phyloP scores from a whole-genome alignment of 2,113 vertebrate genomes.

The Sorex araneus region DNA sequence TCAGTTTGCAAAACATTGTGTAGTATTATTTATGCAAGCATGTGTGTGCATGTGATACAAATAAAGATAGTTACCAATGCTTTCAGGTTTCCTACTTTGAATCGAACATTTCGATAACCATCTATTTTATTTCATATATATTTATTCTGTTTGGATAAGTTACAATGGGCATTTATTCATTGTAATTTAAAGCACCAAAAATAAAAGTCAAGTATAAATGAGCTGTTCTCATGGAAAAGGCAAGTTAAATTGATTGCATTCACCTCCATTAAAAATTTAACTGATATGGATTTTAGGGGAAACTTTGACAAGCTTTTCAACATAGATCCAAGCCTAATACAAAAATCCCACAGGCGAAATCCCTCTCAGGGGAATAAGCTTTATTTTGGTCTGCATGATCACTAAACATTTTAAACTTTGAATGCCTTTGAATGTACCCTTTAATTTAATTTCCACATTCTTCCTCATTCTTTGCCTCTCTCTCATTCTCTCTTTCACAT shows the following conservation, averaged over 20 bases:
- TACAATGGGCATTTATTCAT: not conserved
- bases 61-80: not conserved
- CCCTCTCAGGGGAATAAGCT: not conserved
- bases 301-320: not conserved
- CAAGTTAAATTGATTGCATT: not conserved
- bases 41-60: not conserved
- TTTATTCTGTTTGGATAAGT: constrained; percentile 4
- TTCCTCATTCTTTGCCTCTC: not conserved
- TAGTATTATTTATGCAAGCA: not conserved
- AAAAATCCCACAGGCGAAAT: not conserved
- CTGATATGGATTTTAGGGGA: not conserved
- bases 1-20: not conserved
- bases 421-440: not conserved
- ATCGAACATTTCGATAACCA: not conserved
- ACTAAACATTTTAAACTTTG: not conserved
- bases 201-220: constrained; percentile 10
- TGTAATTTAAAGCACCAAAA: constrained; percentile 48
- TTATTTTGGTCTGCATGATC: not conserved
- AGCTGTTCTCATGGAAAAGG: not conserved
- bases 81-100: not conserved
- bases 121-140: not conserved
- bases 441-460: not conserved
- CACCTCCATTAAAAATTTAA: constrained; percentile 32
- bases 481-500: not conserved
- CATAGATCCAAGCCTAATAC: not conserved